Percentiles rank a stretch among this genome's conserved stretches.
Conservation (phyloP, 2,888 invertebrate genomes). For the Macrophya alboannulata region DNA sequence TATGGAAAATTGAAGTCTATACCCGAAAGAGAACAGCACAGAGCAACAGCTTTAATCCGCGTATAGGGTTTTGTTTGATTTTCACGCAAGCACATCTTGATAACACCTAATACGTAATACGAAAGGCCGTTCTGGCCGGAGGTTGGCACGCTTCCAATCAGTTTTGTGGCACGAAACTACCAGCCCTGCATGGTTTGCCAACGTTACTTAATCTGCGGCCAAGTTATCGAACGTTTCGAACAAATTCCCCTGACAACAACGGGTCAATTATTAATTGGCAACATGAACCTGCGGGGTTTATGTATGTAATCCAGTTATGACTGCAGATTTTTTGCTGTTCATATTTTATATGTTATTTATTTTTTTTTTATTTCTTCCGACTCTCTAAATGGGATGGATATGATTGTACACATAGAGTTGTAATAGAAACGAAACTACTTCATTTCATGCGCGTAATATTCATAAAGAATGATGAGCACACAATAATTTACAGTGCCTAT, state of each 20-base stretch:
- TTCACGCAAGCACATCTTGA: slow-evolving; percentile 50
- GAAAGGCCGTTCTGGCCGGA: slow-evolving; percentile 38
- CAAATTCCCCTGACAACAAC: slow-evolving; percentile 47
- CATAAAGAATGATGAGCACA: slow-evolving; percentile 39
- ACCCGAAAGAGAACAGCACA: background rate
- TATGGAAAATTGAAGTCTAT: background rate
- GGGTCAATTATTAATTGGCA: slow-evolving; percentile 39
- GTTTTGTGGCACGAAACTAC: slow-evolving; percentile 43
- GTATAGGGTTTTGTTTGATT: slow-evolving; percentile 19
- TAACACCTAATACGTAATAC: slow-evolving; percentile 54
- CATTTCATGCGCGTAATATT: slow-evolving; percentile 24
- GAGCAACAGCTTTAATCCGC: slow-evolving; percentile 43
- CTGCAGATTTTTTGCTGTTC: too few relatives aligned
- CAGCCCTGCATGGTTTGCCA: slow-evolving; percentile 65
- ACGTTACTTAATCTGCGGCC: slow-evolving; percentile 67
- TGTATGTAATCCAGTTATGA: background rate
- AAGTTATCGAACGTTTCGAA: slow-evolving; percentile 45
- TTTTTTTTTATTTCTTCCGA: background rate
- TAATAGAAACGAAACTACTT: background rate
- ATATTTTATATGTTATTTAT: background rate
- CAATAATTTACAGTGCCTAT: slow-evolving; percentile 19
- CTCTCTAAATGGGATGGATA: background rate
- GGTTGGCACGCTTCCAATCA: slow-evolving; percentile 54
- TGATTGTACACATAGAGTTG: background rate
- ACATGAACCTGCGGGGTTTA: background rate